These are phyloP conservation scores for Lasaia peninsularis DNA, from an alignment of 1,140 invertebrate genomes.

Conservation along the genomic window DNA sequence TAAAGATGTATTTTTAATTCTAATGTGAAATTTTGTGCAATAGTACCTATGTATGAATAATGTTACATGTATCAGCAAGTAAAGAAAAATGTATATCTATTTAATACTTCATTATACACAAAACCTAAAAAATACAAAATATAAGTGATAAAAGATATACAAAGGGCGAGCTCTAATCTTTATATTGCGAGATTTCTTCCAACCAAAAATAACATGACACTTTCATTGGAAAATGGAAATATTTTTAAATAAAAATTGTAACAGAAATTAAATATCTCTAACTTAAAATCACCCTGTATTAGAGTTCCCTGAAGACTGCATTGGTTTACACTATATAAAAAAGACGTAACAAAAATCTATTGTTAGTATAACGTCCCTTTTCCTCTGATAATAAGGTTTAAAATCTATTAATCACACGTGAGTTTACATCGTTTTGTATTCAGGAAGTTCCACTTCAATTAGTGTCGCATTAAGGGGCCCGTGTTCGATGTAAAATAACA, in stretches of 20 bases:
- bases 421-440: neutral
- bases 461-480: conserved; percentile 29
- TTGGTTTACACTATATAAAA: neutral
- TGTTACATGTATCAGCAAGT: too few relatives aligned
- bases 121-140: too few relatives aligned
- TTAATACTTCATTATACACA: too few relatives aligned
- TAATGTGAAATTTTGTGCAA: too few relatives aligned
- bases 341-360: neutral
- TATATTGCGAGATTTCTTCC: too few relatives aligned
- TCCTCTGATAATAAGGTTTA: neutral
- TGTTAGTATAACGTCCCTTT: neutral
- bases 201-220: too few relatives aligned
- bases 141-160: too few relatives aligned
- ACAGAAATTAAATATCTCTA: neutral
- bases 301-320: conserved; percentile 17
- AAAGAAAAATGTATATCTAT: too few relatives aligned
- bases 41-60: too few relatives aligned
- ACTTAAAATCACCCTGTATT: conserved; percentile 25
- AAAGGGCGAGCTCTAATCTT: too few relatives aligned
- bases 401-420: neutral
- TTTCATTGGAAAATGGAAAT: too few relatives aligned
- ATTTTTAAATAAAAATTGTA: neutral
- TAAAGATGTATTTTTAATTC: too few relatives aligned
- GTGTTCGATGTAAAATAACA: conserved; percentile 24
- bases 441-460: conserved; percentile 33